phyloP scores from a whole-genome alignment of 1,140 invertebrate species.

The Brachionus calyciflorus region DNA sequence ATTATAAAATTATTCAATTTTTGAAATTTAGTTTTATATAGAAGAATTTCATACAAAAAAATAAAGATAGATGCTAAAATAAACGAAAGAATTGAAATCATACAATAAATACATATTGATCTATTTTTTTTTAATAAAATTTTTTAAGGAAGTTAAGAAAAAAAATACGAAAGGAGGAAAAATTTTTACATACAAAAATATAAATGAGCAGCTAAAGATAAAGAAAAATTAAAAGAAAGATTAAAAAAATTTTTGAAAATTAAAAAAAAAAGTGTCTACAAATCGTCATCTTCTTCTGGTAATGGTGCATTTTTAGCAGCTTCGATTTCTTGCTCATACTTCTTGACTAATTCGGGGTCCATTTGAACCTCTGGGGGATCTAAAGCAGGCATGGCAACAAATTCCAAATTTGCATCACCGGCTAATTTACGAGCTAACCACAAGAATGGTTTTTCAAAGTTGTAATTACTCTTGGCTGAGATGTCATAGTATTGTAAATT shows the following conservation, averaged over 20 bases:
- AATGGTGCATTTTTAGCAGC: constrained; percentile 43
- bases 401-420: constrained; percentile 96
- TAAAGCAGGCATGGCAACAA: constrained; percentile 97
- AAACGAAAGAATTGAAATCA: too few species aligned
- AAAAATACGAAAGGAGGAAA: too few species aligned
- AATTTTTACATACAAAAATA: too few species aligned
- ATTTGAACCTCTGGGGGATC: constrained; percentile 95
- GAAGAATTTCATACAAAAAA: too few species aligned
- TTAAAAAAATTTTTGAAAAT: constrained; percentile 16
- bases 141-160: too few species aligned
- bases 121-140: too few species aligned
- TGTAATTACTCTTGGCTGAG: constrained; percentile 99
- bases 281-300: constrained; percentile 45
- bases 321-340: constrained; percentile 89
- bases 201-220: too few species aligned
- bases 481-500: constrained; percentile 99
- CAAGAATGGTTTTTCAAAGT: constrained; percentile 99
- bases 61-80: too few species aligned
- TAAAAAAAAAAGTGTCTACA: constrained; percentile 14
- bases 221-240: not conserved
- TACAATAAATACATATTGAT: too few species aligned
- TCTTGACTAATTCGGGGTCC: constrained; percentile 90
- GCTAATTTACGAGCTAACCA: constrained; percentile 93
- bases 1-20: too few species aligned
- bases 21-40: too few species aligned